Evolutionary conservation across 2,888 invertebrate genomes (phyloP).

Genomic region (Limnephilus rhombicus): DNA sequence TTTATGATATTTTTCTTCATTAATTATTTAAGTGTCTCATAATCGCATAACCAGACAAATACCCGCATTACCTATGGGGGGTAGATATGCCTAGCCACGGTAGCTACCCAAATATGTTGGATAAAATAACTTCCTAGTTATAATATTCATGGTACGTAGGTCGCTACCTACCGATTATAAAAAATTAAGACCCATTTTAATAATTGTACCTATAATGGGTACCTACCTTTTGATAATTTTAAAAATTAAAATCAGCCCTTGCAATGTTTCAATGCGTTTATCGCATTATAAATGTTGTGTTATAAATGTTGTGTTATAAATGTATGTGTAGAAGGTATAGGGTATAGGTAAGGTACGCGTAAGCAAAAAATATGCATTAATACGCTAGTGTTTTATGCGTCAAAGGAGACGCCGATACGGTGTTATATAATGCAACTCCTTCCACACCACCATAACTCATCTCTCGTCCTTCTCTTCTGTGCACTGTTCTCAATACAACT

Average conservation of each 20-base stretch:
- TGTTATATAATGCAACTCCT: conserved; percentile 59
- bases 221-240: not conserved
- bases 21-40: no score
- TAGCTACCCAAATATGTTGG: no score
- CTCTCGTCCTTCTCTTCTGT: conserved; percentile 12
- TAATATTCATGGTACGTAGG: no score
- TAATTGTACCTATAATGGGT: no score
- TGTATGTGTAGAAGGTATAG: not conserved
- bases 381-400: conserved; percentile 63
- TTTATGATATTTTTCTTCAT: no score
- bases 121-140: no score
- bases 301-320: not conserved
- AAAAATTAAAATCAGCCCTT: not conserved
- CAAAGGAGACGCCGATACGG: conserved; percentile 65
- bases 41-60: no score
- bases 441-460: conserved; percentile 61
- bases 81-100: no score
- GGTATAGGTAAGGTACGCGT: not conserved
- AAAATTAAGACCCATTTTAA: no score
- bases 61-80: no score
- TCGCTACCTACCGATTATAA: no score
- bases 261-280: not conserved
- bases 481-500: not conserved
- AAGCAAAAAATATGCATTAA: conserved; percentile 59
- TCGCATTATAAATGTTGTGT: not conserved